Conservation (phyloP, 1,140 invertebrate species). For the Drosophila asahinai region DNA sequence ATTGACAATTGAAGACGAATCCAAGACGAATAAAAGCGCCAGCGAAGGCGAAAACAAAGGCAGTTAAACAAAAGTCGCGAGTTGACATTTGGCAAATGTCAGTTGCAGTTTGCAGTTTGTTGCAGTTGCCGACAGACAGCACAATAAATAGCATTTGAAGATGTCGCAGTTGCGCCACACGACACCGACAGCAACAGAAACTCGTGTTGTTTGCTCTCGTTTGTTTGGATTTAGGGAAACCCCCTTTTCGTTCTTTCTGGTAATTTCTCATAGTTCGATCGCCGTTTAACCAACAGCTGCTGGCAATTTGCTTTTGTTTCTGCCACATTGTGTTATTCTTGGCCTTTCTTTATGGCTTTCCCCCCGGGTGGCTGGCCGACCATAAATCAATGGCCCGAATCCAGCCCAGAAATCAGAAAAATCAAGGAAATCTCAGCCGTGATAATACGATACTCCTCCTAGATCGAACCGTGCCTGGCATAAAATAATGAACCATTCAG, state of each 20-base stretch:
- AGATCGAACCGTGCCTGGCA: conserved; percentile 9
- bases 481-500: conserved; percentile 43
- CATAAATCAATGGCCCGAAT: conserved; percentile 41
- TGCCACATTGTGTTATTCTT: conserved; percentile 42
- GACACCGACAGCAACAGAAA: conserved; percentile 8
- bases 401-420: conserved; percentile 17
- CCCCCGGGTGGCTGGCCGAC: background rate
- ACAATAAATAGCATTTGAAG: conserved; percentile 49
- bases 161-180: conserved; percentile 51
- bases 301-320: conserved; percentile 40
- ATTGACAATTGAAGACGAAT: conserved; percentile 42
- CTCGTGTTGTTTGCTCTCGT: conserved; percentile 18
- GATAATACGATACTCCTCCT: conserved; percentile 26
- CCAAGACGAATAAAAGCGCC: conserved; percentile 25
- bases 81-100: conserved; percentile 78
- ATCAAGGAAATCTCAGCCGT: conserved; percentile 20
- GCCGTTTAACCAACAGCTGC: conserved; percentile 42
- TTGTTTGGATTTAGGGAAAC: conserved; percentile 24
- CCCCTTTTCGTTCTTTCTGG: background rate
- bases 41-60: conserved; percentile 21
- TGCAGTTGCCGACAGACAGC: conserved; percentile 24
- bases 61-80: conserved; percentile 49
- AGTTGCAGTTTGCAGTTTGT: conserved; percentile 37
- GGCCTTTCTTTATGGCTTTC: conserved; percentile 41
- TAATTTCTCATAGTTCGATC: conserved; percentile 10